Percentiles rank a stretch among this genome's conserved stretches.
These are phyloP conservation scores for Proterorhinus semilunaris DNA, from an alignment of 2,113 vertebrate species.

Conservation along the genomic window DNA sequence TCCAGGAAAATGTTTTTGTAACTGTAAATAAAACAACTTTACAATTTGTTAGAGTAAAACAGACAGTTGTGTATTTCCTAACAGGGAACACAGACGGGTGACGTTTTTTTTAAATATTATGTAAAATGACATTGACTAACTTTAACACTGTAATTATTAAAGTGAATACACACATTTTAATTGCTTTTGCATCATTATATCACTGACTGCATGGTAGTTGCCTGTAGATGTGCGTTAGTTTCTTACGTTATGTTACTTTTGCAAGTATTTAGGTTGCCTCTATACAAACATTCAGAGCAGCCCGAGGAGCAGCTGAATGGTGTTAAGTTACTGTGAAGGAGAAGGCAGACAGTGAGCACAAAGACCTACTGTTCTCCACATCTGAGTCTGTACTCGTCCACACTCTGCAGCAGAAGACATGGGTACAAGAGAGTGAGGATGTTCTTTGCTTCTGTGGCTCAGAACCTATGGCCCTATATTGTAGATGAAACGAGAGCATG, in stretches of 20 bases:
- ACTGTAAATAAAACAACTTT: no score
- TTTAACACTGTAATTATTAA: no score
- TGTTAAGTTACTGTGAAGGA: slow-evolving; percentile 64
- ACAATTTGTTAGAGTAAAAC: no score
- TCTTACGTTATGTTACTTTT: background rate
- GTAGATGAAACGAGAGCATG: background rate
- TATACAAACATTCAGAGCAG: slow-evolving; percentile 27
- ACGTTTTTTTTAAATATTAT: no score
- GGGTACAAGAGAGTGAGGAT: no score
- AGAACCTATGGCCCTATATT: background rate
- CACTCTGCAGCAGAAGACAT: background rate
- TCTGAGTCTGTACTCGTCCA: slow-evolving; percentile 14
- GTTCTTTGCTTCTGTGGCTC: background rate
- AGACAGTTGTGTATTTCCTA: no score
- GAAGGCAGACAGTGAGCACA: slow-evolving; percentile 53
- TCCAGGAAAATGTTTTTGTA: no score
- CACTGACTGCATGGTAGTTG: background rate
- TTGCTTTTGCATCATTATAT: no score
- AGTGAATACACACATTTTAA: no score
- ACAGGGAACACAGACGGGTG: no score
- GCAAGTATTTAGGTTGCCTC: background rate
- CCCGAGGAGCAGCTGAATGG: slow-evolving; percentile 67
- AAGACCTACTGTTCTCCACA: slow-evolving; percentile 54
- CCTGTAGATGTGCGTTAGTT: background rate
- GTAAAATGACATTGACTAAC: no score